Evolutionary conservation across 2,797 vertebrate genomes (phyloP), one percentile per base, ranked within the genome.

Genomic region (Acipenser ruthenus): DNA sequence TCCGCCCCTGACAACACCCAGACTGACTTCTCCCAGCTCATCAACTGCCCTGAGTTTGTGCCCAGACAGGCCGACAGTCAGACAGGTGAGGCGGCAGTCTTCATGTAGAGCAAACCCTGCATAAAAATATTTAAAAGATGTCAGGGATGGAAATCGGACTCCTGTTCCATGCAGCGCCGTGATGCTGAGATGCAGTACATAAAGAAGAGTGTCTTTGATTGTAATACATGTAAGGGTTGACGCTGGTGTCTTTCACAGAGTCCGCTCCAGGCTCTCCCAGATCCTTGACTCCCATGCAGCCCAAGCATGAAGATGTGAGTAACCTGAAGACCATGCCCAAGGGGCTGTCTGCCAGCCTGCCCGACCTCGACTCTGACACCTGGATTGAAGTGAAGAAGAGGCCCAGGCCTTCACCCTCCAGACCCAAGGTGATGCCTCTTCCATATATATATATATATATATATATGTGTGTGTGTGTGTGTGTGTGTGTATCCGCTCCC

Each of bases 301-400:
- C 78, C 69, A 97, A 92, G 78, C 77, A 81, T 0, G 95, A 96
- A 62, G 95, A 96, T 64, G 80, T 80, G 62, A 93, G 92, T 74
- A 98, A 98, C 85, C 87, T 99, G 69, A 98, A 98, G 87, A 94
- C 92, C 0, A 93, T 99, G 91, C 94, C 95, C 47, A 99, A 96
- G 71, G 97, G 97, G 55, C 85, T 99, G 70, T 99, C 96, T 0
- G 94, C 96, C 68, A 98, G 95, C 73, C 87, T 99, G 53, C 97
- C 97, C 0, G 96, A 98, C 78, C 78, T 99, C 76, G 96, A 99
- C 83, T 97, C 94, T 0, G 97, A 98, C 81, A 94, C 91, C 0
- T 99, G 97, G 97, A 99, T 99, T 48, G 97, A 98, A 83, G 97
- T 99, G 62, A 99, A 98, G 85, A 98, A 98, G 84, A 90, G 95